Percentiles rank a stretch among this genome's conserved stretches.
These are phyloP conservation scores for Parasteatoda lunata DNA, from an alignment of 2,888 invertebrate genomes.

Conservation along the genomic window DNA sequence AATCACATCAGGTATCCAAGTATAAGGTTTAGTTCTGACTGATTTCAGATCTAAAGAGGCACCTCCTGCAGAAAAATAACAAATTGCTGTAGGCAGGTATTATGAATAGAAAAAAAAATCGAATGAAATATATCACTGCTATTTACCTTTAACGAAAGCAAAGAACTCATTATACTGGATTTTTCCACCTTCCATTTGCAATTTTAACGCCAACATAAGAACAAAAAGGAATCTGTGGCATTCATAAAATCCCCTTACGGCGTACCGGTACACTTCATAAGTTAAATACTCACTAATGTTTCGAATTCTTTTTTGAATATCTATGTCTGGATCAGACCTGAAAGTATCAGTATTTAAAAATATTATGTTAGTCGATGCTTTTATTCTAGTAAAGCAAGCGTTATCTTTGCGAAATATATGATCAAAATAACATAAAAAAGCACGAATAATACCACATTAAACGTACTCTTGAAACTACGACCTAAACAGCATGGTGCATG, in stretches of 20 bases:
- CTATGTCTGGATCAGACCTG: conserved; percentile 77
- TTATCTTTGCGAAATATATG: no score
- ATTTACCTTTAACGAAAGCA: conserved; percentile 89
- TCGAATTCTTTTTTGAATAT: conserved; percentile 89
- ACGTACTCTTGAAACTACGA: no score
- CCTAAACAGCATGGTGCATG: no score
- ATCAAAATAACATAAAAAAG: no score
- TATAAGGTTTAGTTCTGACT: conserved; percentile 86
- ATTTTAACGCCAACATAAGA: conserved; percentile 94
- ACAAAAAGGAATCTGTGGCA: conserved; percentile 94
- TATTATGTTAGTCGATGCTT: no score
- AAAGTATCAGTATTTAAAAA: background rate
- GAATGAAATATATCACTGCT: background rate
- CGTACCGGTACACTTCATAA: conserved; percentile 93
- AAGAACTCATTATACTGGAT: conserved; percentile 94
- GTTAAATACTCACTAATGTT: conserved; percentile 93
- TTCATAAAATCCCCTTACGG: conserved; percentile 92
- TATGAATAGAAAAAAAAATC: background rate
- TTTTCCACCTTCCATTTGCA: conserved; percentile 87
- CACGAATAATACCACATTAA: no score
- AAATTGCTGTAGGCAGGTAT: background rate
- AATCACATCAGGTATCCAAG: conserved; percentile 89
- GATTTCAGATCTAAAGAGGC: conserved; percentile 90
- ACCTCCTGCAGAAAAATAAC: conserved; percentile 77
- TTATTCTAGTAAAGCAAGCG: no score